Percentiles rank a stretch among this genome's conserved stretches.
Conservation (phyloP, 1,140 invertebrate species). For the Pollicipes pollicipes region DNA sequence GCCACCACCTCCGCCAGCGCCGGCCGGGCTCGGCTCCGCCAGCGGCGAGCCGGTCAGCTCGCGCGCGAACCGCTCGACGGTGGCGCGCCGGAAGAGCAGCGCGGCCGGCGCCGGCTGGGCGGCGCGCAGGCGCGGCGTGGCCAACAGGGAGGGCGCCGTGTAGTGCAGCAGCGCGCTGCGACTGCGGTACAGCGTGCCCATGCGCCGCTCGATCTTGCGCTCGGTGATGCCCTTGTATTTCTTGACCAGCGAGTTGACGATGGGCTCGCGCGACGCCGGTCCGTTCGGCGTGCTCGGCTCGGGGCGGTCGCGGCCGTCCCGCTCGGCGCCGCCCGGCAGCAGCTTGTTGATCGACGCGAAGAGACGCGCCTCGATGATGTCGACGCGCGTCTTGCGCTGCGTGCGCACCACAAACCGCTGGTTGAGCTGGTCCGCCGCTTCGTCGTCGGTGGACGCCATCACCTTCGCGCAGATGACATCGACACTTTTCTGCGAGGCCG, state of each 20-base stretch:
- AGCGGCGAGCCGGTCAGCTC: slow-evolving; percentile 1
- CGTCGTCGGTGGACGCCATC: background rate
- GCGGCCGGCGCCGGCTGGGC: background rate
- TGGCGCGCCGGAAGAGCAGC: background rate
- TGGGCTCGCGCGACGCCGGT: background rate
- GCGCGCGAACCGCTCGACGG: background rate
- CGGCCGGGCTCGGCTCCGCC: background rate
- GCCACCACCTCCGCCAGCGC: no score
- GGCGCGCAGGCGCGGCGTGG: background rate
- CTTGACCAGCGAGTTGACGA: background rate
- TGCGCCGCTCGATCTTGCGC: background rate
- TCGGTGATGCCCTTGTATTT: background rate
- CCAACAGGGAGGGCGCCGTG: background rate
- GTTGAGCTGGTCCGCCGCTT: background rate
- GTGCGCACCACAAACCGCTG: background rate
- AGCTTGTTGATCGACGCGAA: background rate
- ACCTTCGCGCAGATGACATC: background rate
- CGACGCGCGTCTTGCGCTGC: background rate
- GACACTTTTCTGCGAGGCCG: background rate
- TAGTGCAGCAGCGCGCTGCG: background rate
- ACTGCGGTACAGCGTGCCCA: background rate
- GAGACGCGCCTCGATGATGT: background rate
- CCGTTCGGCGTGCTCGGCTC: background rate
- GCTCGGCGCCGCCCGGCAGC: background rate
- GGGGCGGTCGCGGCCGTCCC: background rate